phyloP scores from a whole-genome alignment of 2,113 vertebrate genomes.

The Ceratotherium simum region DNA sequence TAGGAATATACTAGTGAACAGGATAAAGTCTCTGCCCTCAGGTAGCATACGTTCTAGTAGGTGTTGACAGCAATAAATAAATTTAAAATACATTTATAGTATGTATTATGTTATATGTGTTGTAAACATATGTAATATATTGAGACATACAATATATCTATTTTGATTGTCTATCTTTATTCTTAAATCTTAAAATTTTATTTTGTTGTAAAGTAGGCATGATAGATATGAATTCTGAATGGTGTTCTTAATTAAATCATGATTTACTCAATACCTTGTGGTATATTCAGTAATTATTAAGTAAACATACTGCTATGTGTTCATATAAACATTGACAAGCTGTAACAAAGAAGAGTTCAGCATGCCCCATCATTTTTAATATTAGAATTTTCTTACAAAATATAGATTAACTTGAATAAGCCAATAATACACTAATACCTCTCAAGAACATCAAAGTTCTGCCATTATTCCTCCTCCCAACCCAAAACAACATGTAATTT shows the following conservation, averaged over 20 bases:
- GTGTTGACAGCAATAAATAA: background rate
- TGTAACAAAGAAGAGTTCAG: background rate
- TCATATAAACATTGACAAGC: background rate
- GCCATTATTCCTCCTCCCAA: background rate
- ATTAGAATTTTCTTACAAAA: conserved; percentile 22
- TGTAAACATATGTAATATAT: background rate
- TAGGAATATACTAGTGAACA: background rate
- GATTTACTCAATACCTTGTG: background rate
- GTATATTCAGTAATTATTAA: background rate
- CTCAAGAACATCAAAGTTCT: background rate
- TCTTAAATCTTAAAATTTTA: background rate
- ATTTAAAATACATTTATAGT: background rate
- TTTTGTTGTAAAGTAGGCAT: background rate
- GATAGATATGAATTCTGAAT: background rate
- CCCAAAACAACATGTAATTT: background rate
- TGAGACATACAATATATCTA: background rate
- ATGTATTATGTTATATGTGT: background rate
- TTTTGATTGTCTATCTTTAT: background rate
- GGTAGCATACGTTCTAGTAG: background rate
- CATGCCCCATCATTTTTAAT: background rate
- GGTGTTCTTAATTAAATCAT: background rate
- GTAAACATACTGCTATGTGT: background rate
- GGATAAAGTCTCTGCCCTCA: background rate
- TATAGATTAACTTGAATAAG: background rate
- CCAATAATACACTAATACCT: background rate